Conservation (phyloP, 1,140 invertebrate species). For the Diuraphis noxia region DNA sequence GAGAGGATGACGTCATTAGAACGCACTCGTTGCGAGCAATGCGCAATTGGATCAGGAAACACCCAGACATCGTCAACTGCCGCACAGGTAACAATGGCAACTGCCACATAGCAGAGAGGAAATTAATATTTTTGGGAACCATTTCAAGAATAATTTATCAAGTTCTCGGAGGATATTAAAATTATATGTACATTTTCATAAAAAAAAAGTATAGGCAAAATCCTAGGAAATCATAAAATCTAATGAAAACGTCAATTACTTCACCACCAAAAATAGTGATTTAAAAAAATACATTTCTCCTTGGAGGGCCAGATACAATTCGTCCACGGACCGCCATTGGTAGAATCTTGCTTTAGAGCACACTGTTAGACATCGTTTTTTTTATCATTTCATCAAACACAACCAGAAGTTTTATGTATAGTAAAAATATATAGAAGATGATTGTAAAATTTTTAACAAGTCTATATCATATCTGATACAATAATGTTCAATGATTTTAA, state of each 20-base stretch:
- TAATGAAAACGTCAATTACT: background rate
- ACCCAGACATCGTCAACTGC: slow-evolving; percentile 75
- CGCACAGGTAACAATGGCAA: slow-evolving; percentile 66
- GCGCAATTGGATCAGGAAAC: slow-evolving; percentile 76
- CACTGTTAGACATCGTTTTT: background rate
- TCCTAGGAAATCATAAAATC: too few relatives aligned
- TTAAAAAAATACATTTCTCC: too few relatives aligned
- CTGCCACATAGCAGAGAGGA: background rate
- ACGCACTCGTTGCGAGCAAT: slow-evolving; percentile 72
- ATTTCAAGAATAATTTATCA: background rate
- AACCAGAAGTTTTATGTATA: background rate
- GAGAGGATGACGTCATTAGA: slow-evolving; percentile 73
- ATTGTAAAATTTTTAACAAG: too few relatives aligned
- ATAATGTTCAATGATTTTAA: background rate
- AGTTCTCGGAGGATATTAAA: background rate
- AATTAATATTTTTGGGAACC: background rate
- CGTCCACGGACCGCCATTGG: too few relatives aligned
- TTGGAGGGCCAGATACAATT: too few relatives aligned
- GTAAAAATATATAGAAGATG: too few relatives aligned
- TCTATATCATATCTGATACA: background rate
- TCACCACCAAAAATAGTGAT: background rate
- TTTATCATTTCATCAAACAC: background rate
- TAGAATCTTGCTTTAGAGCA: background rate
- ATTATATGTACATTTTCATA: background rate
- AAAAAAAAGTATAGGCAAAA: background rate